A percentile compares a stretch with the other conserved stretches of the same genome.
Conservation (phyloP, 1,140 invertebrate genomes). For the Calliphora vicina region DNA sequence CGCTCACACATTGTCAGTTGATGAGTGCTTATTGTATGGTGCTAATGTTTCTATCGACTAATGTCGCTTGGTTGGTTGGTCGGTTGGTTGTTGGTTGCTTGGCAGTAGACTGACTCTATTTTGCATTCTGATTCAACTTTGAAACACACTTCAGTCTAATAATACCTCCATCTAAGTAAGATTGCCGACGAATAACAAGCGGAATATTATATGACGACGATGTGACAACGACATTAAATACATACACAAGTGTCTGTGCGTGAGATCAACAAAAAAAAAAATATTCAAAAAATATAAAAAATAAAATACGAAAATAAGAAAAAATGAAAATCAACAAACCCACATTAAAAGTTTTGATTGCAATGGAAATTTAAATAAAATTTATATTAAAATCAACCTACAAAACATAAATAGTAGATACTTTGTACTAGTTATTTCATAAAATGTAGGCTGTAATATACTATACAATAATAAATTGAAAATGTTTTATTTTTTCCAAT, state of each 20-base stretch:
- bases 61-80: not conserved
- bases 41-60: conserved; percentile 26
- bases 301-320: not conserved
- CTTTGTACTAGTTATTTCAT: not conserved
- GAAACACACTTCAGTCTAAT: conserved; percentile 32
- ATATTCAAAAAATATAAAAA: not conserved
- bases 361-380: conserved; percentile 4
- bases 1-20: conserved; percentile 3
- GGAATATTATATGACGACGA: conserved; percentile 19
- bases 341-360: conserved; percentile 7
- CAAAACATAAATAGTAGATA: not conserved
- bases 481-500: conserved; percentile 1
- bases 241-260: conserved; percentile 23
- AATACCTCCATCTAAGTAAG: conserved; percentile 22
- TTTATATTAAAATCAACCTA: not conserved
- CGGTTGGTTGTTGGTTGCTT: not conserved
- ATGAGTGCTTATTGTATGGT: conserved; percentile 13
- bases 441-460: not conserved
- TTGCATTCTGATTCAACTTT: conserved; percentile 29
- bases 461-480: not conserved
- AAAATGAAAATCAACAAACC: not conserved
- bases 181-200: conserved; percentile 16
- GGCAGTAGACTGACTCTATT: not conserved
- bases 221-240: conserved; percentile 1
- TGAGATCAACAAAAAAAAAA: conserved; percentile 8